Evolutionary conservation across 2,888 invertebrate genomes (phyloP), one percentile per base, ranked within the genome.

Genomic region (Diarsia mendica): DNA sequence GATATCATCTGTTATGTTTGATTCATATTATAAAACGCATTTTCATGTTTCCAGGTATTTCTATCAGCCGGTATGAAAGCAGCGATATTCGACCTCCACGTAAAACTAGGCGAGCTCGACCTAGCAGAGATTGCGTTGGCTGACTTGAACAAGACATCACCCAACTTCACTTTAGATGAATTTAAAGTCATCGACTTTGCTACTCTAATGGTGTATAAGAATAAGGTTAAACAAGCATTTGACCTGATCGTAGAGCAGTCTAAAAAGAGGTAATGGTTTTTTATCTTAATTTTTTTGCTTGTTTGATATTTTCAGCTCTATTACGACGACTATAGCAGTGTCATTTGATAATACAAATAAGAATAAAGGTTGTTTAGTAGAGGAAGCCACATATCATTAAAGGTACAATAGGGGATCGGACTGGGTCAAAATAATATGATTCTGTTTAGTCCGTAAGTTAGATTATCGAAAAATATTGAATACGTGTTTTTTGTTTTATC

Each of bases 1-100:
- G n/a, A n/a, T n/a, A n/a, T n/a, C n/a, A n/a, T n/a, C 28, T 28
- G 28, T 39, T 39, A 15, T 28, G 28, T 3, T 58, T 28, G 58
- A 13, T 10, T 39, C 33, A 20, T 2, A 33, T 20, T 39, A 2
- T 33, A 66, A 28, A 15, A 10, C 18, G 13, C 13, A 4, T 9
- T 44, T 67, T 44, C n/a, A 44, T 18, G 28, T 49, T 3, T 1
- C 6, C 87, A 96, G 96, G 92, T 97, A 3, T 93, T 96, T 58
- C 91, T 97, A 48, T 97, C 97, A 82, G 96, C 97, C 0, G 98
- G 98, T 4, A 97, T 98, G 97, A 96, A 97, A 87, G 97, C 97
- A 0, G 93, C 97, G 2, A 96, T 97, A 67, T 97, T 98, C 81
- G 97, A 97, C 81, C 90, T 97, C 6, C 97, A 97, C 90, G 96